Evolutionary conservation across 2,888 invertebrate genomes (phyloP).

Genomic region (Cenopis cana): DNA sequence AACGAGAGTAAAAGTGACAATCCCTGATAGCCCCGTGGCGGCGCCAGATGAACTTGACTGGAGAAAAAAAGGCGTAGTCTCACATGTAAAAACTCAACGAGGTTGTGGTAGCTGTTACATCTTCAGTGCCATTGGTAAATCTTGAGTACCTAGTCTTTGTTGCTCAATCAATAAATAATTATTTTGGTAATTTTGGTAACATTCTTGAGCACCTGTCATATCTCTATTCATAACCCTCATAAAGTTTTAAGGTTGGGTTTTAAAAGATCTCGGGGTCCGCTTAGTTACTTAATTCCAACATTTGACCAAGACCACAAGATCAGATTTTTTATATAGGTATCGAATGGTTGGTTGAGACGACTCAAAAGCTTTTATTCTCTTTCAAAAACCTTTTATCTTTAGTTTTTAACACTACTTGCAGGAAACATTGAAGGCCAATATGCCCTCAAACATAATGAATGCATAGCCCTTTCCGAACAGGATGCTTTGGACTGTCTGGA

Average conservation of each 20-base stretch:
- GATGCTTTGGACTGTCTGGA: conserved; percentile 49
- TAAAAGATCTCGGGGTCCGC: no score
- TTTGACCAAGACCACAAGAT: no score
- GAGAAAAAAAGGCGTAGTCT: neutral
- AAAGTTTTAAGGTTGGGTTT: no score
- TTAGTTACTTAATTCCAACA: no score
- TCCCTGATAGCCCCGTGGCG: neutral
- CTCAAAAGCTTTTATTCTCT: no score
- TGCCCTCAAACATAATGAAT: conserved; percentile 44
- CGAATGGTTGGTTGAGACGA: no score
- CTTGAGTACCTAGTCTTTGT: neutral
- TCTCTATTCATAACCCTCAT: no score
- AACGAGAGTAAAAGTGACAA: neutral
- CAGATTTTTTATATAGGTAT: no score
- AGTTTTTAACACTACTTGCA: conserved; percentile 26
- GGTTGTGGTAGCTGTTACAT: conserved; percentile 93
- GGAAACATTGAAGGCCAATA: conserved; percentile 50
- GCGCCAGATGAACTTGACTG: neutral
- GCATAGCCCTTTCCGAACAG: conserved; percentile 49
- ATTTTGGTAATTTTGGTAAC: no score
- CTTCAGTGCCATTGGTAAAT: conserved; percentile 46
- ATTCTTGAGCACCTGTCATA: no score
- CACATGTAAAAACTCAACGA: conserved; percentile 89
- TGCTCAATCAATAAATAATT: neutral
- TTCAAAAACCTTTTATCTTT: no score